phyloP scores from a whole-genome alignment of 2,888 invertebrate genomes.

The Cinara cedri region DNA sequence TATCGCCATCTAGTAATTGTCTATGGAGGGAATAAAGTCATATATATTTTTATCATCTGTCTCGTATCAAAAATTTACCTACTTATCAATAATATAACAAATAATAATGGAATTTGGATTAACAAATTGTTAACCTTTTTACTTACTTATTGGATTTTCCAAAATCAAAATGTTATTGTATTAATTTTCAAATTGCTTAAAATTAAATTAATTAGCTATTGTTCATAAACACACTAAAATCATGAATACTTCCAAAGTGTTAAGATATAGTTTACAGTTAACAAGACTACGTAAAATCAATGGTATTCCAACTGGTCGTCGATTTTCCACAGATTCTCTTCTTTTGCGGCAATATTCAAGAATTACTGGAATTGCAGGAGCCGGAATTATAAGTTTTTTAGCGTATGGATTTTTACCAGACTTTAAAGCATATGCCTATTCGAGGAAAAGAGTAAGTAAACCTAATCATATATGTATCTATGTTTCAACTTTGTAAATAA shows the following conservation, averaged over 20 bases:
- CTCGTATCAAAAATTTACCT: background rate
- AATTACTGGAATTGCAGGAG: constrained; percentile 6
- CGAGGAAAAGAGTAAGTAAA: constrained; percentile 40
- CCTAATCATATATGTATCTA: background rate
- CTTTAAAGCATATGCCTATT: constrained; percentile 4
- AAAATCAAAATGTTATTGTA: too few species aligned
- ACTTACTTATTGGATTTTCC: too few species aligned
- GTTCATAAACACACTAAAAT: background rate
- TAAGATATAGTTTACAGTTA: constrained; percentile 8
- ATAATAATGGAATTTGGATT: too few species aligned
- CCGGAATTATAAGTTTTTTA: constrained; percentile 16
- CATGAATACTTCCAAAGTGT: constrained; percentile 42
- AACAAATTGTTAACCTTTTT: too few species aligned
- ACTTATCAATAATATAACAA: too few species aligned
- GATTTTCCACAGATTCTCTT: background rate
- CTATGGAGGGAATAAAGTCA: background rate
- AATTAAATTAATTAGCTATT: background rate
- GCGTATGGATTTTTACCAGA: constrained; percentile 6
- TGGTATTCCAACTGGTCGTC: constrained; percentile 17
- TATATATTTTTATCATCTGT: constrained; percentile 2
- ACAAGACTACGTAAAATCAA: constrained; percentile 15
- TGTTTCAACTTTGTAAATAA: too few species aligned
- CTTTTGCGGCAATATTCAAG: background rate
- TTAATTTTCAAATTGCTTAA: too few species aligned
- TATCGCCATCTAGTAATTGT: constrained; percentile 31